Conservation (phyloP, 1,140 invertebrate genomes). For the Drosophila funebris region DNA sequence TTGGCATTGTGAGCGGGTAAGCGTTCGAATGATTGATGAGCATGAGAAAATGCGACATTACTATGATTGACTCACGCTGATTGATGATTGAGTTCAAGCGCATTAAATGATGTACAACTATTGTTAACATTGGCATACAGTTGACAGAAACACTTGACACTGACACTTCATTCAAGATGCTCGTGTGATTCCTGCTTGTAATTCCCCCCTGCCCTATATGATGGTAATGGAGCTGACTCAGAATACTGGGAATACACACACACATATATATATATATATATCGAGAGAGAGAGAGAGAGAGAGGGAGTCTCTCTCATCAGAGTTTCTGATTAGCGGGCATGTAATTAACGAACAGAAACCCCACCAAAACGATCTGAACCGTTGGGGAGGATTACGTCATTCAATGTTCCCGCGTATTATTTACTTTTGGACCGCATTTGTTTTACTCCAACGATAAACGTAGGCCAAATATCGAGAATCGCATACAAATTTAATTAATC, state of each 20-base stretch:
- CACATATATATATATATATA: background rate
- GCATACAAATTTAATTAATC: too few relatives aligned
- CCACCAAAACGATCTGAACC: constrained; percentile 7
- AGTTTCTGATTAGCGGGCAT: constrained; percentile 28
- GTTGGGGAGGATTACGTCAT: constrained; percentile 31
- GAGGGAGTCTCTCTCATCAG: background rate
- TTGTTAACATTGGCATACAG: constrained; percentile 8
- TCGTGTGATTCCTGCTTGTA: background rate
- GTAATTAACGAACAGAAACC: constrained; percentile 20
- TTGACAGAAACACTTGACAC: constrained; percentile 17
- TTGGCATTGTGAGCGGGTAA: background rate
- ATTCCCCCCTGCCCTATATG: background rate
- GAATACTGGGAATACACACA: background rate
- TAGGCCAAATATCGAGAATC: background rate
- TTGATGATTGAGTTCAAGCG: background rate
- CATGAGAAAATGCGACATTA: background rate
- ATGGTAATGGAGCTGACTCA: constrained; percentile 13
- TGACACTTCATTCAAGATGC: constrained; percentile 12
- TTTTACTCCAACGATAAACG: background rate
- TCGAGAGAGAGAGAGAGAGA: background rate
- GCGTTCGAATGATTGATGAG: background rate
- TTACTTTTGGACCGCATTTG: constrained; percentile 6
- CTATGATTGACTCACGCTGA: background rate
- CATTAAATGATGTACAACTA: background rate
- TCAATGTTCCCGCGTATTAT: background rate